Percentiles rank a stretch among this genome's conserved stretches.
These are phyloP conservation scores for Premnoplex brunnescens DNA, from an alignment of 2,797 vertebrate species.

Conservation along the genomic window DNA sequence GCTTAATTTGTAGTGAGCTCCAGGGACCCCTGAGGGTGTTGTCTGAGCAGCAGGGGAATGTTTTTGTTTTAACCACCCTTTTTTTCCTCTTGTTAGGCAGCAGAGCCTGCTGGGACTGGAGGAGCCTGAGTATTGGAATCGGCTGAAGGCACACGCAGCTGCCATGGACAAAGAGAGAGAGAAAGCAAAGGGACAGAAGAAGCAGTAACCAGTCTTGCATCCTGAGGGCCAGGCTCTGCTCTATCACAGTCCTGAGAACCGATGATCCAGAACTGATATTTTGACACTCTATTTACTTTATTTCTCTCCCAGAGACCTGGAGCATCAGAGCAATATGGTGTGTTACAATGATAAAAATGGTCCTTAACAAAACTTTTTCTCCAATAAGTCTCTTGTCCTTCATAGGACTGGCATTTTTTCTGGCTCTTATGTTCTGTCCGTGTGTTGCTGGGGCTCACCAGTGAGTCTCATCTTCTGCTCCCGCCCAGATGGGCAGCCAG, in stretches of 20 bases:
- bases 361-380: slow-evolving; percentile 16
- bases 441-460: neutral
- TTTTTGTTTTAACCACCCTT: neutral
- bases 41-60: neutral
- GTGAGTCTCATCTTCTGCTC: neutral
- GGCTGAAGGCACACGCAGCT: slow-evolving; percentile 23
- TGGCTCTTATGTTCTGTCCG: neutral
- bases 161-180: neutral
- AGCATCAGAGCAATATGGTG: neutral
- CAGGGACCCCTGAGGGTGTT: neutral
- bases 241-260: neutral
- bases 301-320: neutral
- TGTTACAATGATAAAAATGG: neutral
- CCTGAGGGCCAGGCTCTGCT: neutral
- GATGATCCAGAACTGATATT: neutral
- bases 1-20: neutral
- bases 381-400: neutral
- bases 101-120: neutral
- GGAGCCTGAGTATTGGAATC: slow-evolving; percentile 47
- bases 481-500: neutral
- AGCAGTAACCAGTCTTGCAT: neutral
- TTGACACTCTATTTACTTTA: neutral
- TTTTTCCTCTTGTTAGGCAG: neutral
- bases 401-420: neutral
- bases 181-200: neutral